These are phyloP conservation scores for Caenorhabditis latens DNA, from an alignment of 1,140 invertebrate species.

Conservation along the genomic window DNA sequence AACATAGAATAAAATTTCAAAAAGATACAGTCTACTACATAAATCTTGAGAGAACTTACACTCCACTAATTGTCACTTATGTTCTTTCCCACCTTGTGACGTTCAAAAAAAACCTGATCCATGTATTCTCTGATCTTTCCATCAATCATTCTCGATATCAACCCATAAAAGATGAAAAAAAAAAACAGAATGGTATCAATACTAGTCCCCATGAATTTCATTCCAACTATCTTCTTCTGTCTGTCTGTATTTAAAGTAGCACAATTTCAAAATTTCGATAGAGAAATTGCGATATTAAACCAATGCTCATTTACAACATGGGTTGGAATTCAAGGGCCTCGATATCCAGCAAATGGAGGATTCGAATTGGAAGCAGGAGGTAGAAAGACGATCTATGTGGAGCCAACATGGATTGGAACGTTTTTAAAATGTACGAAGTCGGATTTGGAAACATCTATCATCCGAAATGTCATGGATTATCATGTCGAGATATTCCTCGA, in stretches of 20 bases:
- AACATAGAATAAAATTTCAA: no score
- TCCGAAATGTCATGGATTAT: conserved; percentile 3
- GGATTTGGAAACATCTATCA: conserved; percentile 54
- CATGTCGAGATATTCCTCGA: conserved; percentile 49
- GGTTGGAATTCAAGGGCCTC: conserved; percentile 8
- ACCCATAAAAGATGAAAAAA: not conserved
- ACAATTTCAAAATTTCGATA: not conserved
- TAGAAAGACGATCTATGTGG: not conserved
- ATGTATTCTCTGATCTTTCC: not conserved
- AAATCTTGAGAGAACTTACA: no score
- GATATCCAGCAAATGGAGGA: not conserved
- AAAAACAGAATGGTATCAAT: not conserved
- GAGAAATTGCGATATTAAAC: not conserved
- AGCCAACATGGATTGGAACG: not conserved
- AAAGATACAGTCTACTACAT: no score
- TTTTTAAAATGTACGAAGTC: conserved; percentile 36
- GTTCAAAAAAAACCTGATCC: not conserved
- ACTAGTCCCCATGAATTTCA: not conserved
- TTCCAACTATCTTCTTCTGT: not conserved
- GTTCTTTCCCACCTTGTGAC: not conserved
- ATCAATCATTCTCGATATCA: not conserved
- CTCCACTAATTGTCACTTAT: no score
- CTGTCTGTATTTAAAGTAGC: not conserved
- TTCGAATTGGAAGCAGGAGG: not conserved
- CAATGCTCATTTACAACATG: not conserved